phyloP scores from a whole-genome alignment of 2,797 vertebrate genomes.

The Dermochelys coriacea region DNA sequence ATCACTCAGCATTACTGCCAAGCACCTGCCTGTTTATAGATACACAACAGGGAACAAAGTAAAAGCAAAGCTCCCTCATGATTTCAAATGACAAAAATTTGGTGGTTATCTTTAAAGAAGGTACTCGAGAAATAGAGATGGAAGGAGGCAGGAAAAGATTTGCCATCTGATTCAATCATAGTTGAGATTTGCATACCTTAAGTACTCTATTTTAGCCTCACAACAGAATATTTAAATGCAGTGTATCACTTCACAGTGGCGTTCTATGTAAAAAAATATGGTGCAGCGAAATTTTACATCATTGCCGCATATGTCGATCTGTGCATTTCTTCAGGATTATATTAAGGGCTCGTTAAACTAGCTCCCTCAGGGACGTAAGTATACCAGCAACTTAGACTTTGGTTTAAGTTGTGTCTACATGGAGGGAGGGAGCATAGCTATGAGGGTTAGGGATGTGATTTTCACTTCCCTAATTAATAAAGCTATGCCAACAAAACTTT shows the following conservation, averaged over 20 bases:
- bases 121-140: not conserved
- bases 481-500: not conserved
- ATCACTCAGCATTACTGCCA: not conserved
- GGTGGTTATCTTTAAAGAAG: not conserved
- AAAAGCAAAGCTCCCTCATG: not conserved
- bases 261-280: not conserved
- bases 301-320: conserved; percentile 21
- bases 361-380: not conserved
- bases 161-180: not conserved
- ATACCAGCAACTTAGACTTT: not conserved
- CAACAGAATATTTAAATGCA: not conserved
- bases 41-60: not conserved
- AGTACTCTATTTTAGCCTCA: not conserved
- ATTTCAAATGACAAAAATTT: not conserved
- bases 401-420: not conserved
- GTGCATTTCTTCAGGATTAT: conserved; percentile 12
- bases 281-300: not conserved
- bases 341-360: not conserved
- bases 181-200: not conserved
- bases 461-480: not conserved
- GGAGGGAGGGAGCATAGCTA: not conserved
- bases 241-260: not conserved
- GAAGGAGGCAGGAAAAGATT: not conserved
- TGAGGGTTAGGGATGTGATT: not conserved
- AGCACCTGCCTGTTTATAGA: not conserved